A percentile compares a stretch with the other conserved stretches of the same genome.
Conservation (phyloP, 1,140 invertebrate genomes). For the Pinna nobilis region DNA sequence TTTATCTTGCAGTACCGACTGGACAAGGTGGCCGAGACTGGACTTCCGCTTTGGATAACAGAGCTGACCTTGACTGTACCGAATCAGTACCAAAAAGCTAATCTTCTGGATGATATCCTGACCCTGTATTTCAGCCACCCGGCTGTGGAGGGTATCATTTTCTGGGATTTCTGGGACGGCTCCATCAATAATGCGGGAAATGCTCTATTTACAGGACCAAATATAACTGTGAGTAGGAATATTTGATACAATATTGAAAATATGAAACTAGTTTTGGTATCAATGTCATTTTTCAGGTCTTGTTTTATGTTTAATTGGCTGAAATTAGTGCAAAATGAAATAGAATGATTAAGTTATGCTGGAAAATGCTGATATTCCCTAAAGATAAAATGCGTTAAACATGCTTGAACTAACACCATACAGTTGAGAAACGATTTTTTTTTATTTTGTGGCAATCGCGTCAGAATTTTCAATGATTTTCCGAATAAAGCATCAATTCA, state of each 20-base stretch:
- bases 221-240: conserved; percentile 35
- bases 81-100: conserved; percentile 35
- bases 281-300: neutral
- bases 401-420: too few species aligned
- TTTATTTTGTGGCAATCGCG: too few species aligned
- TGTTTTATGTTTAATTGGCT: too few species aligned
- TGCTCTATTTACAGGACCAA: conserved; percentile 35
- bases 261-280: too few species aligned
- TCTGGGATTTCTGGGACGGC: conserved; percentile 68
- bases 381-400: too few species aligned
- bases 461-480: too few species aligned
- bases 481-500: too few species aligned
- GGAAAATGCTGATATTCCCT: neutral
- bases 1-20: conserved; percentile 37
- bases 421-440: too few species aligned
- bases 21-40: conserved; percentile 54
- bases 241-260: neutral
- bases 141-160: conserved; percentile 57
- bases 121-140: conserved; percentile 61
- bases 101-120: conserved; percentile 40
- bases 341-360: too few species aligned
- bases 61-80: conserved; percentile 45
- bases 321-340: too few species aligned
- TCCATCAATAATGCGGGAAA: conserved; percentile 28
- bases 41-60: conserved; percentile 62